Evolutionary conservation across 2,888 invertebrate genomes (phyloP).

Genomic region (Lingula anatina): DNA sequence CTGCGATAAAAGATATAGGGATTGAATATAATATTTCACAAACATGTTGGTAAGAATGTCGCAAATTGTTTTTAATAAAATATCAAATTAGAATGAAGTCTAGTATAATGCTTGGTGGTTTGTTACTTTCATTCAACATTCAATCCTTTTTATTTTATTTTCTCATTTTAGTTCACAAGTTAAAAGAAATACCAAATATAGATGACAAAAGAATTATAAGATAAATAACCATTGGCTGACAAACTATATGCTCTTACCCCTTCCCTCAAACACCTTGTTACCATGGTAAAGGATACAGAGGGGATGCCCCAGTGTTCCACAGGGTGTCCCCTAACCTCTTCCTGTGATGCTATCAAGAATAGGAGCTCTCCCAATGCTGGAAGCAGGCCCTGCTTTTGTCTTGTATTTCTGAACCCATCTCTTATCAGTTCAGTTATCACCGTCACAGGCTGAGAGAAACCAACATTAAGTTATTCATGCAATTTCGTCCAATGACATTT

Average conservation of each 20-base stretch:
- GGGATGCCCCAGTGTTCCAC: slow-evolving; percentile 44
- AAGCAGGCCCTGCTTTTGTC: slow-evolving; percentile 43
- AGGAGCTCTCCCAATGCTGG: slow-evolving; percentile 50
- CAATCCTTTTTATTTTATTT: no score
- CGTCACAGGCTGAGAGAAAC: slow-evolving; percentile 26
- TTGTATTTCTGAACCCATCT: slow-evolving; percentile 44
- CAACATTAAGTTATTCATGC: slow-evolving; percentile 11
- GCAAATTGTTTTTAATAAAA: background rate
- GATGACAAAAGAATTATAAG: no score
- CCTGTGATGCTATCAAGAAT: slow-evolving; percentile 41
- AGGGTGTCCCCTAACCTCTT: slow-evolving; percentile 14
- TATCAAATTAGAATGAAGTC: background rate
- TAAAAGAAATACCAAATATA: no score
- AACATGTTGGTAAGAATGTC: no score
- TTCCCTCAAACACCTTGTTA: slow-evolving; percentile 44
- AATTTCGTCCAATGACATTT: background rate
- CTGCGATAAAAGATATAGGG: slow-evolving; percentile 16
- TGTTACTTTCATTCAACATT: background rate
- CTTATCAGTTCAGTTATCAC: slow-evolving; percentile 43
- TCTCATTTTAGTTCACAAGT: no score
- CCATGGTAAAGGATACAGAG: slow-evolving; percentile 45
- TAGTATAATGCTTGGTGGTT: background rate
- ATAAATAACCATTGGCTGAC: no score
- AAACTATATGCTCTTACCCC: slow-evolving; percentile 24
- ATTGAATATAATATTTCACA: background rate